A percentile compares a stretch with the other conserved stretches of the same genome.
phyloP scores from a whole-genome alignment of 1,140 invertebrate genomes.

The Brachionus manjavacas region DNA sequence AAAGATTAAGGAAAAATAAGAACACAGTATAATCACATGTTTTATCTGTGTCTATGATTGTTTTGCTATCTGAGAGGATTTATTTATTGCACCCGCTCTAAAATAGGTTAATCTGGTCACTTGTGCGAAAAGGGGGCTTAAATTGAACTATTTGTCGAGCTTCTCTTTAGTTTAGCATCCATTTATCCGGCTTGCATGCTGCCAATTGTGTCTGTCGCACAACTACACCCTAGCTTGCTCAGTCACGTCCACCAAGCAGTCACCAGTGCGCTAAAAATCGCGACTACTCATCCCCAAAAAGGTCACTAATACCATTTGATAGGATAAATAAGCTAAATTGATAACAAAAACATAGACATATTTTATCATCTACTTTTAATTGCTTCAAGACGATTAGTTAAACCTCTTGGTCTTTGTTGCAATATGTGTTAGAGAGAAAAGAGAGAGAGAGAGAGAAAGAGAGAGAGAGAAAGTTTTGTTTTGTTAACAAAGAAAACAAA shows the following conservation, averaged over 20 bases:
- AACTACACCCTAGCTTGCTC: too few relatives aligned
- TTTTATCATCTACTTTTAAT: neutral
- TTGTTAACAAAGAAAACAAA: constrained; percentile 6
- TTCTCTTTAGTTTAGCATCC: neutral
- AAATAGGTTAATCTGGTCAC: neutral
- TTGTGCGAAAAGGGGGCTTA: neutral
- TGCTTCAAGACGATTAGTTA: constrained; percentile 20
- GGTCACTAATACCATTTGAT: neutral
- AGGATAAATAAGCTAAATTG: neutral
- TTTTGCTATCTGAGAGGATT: neutral
- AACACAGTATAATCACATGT: neutral
- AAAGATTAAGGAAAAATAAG: neutral
- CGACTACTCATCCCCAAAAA: neutral
- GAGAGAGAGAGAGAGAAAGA: neutral
- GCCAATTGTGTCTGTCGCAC: neutral
- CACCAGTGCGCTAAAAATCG: neutral
- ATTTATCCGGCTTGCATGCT: neutral
- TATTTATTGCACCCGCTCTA: neutral
- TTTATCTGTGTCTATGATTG: neutral
- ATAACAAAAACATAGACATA: constrained; percentile 19
- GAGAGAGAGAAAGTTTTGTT: neutral
- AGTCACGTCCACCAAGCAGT: neutral
- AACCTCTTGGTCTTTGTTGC: neutral
- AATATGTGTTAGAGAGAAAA: neutral
- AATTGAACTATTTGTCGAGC: neutral